phyloP scores from a whole-genome alignment of 2,797 vertebrate genomes.

The Staurois parvus region DNA sequence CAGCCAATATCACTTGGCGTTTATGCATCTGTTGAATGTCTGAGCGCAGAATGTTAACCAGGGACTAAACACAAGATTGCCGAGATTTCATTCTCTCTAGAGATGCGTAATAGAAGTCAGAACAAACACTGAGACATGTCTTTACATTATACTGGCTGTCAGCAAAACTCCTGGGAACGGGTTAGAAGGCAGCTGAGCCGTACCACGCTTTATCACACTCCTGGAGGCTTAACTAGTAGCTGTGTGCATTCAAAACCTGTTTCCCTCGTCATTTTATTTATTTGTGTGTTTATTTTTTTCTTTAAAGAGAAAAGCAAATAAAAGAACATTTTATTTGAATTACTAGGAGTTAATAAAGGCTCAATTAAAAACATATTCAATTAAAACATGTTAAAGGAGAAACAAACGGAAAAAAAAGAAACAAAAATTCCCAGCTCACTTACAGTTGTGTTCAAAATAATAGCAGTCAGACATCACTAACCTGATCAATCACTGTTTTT shows the following conservation, averaged over 20 bases:
- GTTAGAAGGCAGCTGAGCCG: neutral
- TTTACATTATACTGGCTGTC: conserved; percentile 8
- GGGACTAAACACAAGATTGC: conserved; percentile 25
- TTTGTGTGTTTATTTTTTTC: too few species aligned
- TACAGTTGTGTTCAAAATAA: too few species aligned
- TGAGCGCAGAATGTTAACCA: conserved; percentile 12
- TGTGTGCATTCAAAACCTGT: neutral
- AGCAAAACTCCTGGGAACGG: conserved; percentile 26
- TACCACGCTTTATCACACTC: neutral
- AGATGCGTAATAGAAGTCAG: conserved; percentile 20
- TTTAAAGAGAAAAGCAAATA: too few species aligned
- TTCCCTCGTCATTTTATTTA: neutral
- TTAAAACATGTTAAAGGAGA: too few species aligned
- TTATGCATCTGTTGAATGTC: conserved; percentile 4
- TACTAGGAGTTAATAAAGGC: too few species aligned
- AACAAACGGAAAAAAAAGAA: too few species aligned
- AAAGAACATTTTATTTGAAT: too few species aligned
- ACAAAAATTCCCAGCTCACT: too few species aligned
- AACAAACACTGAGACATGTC: conserved; percentile 15
- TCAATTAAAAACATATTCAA: too few species aligned
- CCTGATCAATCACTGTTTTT: too few species aligned
- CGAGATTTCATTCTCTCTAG: conserved; percentile 24
- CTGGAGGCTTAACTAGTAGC: neutral
- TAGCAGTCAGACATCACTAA: too few species aligned
- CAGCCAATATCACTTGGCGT: conserved; percentile 15